Evolutionary conservation across 2,113 vertebrate genomes (phyloP).

Genomic region (Micronisus gabar): DNA sequence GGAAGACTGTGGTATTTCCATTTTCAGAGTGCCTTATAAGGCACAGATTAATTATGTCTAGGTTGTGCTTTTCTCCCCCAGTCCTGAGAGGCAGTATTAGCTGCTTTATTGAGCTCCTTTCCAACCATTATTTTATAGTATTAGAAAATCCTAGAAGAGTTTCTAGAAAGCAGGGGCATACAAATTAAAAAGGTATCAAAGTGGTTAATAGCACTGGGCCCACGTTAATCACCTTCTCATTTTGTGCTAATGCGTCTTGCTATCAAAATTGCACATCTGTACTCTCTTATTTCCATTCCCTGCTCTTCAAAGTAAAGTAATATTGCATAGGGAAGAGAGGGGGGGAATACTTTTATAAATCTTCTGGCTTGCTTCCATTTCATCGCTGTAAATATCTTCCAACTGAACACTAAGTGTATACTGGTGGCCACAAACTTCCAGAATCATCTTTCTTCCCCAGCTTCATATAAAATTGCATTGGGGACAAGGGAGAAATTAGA

Average conservation of each 20-base stretch:
- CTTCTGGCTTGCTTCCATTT: not conserved
- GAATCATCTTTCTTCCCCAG: not conserved
- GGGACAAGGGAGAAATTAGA: not conserved
- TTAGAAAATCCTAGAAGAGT: not conserved
- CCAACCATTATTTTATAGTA: not conserved
- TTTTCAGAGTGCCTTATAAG: not conserved
- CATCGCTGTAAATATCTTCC: not conserved
- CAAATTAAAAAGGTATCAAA: not conserved
- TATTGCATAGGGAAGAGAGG: not conserved
- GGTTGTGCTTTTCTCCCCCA: not conserved
- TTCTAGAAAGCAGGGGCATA: not conserved
- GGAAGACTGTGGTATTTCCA: not conserved
- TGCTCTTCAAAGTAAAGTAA: not conserved
- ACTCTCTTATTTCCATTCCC: not conserved
- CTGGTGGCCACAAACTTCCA: not conserved
- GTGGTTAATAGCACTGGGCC: not conserved
- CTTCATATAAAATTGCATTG: not conserved
- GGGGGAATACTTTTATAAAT: not conserved
- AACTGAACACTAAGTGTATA: not conserved
- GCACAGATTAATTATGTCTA: slow-evolving; percentile 14
- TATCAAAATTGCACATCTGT: not conserved
- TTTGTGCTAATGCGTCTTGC: slow-evolving; percentile 3
- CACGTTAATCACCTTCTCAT: not conserved
- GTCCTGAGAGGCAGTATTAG: not conserved
- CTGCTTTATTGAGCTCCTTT: slow-evolving; percentile 1